Conservation (phyloP, 1,140 invertebrate species). For the Lucilia cuprina region DNA sequence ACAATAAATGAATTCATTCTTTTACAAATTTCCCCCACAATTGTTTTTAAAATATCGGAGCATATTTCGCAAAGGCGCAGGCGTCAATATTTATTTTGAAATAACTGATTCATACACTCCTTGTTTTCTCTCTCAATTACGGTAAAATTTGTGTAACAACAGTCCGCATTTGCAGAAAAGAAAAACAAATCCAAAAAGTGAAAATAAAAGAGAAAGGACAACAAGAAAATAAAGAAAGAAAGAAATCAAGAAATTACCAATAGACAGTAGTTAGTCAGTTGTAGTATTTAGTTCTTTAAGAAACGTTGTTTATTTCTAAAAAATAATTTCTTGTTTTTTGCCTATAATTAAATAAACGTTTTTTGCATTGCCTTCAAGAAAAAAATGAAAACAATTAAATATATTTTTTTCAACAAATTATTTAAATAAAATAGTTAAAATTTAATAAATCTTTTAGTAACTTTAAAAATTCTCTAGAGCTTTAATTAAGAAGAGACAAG, state of each 20-base stretch:
- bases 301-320: neutral
- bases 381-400: neutral
- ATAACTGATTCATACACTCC: neutral
- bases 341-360: neutral
- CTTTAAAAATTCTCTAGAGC: neutral
- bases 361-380: no score
- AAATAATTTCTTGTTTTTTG: neutral
- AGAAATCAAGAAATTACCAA: neutral
- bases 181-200: neutral
- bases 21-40: no score
- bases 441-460: neutral
- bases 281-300: slow-evolving; percentile 34
- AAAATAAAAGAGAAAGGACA: neutral
- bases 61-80: neutral
- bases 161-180: neutral
- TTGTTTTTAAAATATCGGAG: neutral
- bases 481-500: neutral
- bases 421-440: neutral
- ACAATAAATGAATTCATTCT: no score
- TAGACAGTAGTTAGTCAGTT: neutral
- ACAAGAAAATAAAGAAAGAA: neutral
- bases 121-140: no score
- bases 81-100: neutral
- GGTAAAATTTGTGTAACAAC: neutral
- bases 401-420: neutral